These are phyloP conservation scores for Dasyornis broadbenti DNA, from an alignment of 2,113 vertebrate genomes.

Conservation along the genomic window DNA sequence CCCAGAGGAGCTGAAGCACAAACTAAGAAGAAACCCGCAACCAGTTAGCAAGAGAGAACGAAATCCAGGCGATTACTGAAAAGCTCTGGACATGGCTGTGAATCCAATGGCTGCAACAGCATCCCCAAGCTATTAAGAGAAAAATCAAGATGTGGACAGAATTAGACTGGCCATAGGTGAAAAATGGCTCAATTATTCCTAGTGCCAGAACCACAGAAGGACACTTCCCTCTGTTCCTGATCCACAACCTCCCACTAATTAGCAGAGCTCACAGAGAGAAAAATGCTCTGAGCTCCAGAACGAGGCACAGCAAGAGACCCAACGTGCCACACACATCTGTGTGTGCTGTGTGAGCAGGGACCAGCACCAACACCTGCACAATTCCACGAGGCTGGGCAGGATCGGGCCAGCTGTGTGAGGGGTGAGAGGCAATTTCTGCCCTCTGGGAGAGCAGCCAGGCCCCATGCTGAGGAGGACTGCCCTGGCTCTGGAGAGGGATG, in stretches of 20 bases:
- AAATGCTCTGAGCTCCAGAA: not conserved
- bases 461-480: rapidly evolving
- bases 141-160: slow-evolving; percentile 45
- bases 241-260: slow-evolving; percentile 35
- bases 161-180: slow-evolving; percentile 35
- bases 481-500: not conserved
- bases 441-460: not conserved
- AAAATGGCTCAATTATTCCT: slow-evolving; percentile 55
- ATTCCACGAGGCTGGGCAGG: rapidly evolving
- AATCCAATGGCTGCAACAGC: not conserved
- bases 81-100: not conserved
- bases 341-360: not conserved
- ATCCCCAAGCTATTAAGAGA: slow-evolving; percentile 3
- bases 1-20: not conserved
- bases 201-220: slow-evolving; percentile 39
- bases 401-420: not conserved
- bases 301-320: not conserved
- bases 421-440: rapidly evolving
- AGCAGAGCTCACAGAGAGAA: slow-evolving; percentile 7
- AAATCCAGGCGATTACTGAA: not conserved
- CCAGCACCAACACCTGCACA: rapidly evolving
- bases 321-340: rapidly evolving
- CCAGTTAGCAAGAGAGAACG: not conserved
- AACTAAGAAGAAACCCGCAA: not conserved
- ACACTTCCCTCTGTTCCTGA: slow-evolving; percentile 25